These are phyloP conservation scores for Ganaspis sp. DNA, from an alignment of 1,140 invertebrate species.

Conservation along the genomic window DNA sequence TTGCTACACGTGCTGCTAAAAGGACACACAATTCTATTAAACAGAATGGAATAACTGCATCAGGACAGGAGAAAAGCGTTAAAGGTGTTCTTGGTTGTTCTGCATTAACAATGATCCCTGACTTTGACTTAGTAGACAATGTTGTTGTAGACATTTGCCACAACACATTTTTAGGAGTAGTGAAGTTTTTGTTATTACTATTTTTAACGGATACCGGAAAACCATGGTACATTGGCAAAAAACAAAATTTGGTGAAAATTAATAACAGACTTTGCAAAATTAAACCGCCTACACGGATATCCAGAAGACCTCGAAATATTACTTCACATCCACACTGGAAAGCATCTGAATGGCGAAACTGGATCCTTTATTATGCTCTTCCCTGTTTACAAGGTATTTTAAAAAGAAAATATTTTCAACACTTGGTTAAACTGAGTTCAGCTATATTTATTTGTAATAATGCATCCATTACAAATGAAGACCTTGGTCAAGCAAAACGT, in stretches of 20 bases:
- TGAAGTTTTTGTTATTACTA: not conserved
- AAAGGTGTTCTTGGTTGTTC: conserved; percentile 33
- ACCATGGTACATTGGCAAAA: not conserved
- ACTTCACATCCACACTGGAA: not conserved
- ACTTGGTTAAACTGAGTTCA: not conserved
- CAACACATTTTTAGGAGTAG: not conserved
- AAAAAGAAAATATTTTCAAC: not conserved
- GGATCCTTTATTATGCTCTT: not conserved
- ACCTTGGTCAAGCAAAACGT: no score
- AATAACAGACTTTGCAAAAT: not conserved
- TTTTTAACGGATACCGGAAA: not conserved
- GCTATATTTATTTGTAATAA: not conserved
- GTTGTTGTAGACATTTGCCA: not conserved
- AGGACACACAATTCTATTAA: no score
- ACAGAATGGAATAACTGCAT: conserved; percentile 1
- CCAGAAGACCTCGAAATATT: not conserved
- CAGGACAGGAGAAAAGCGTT: not conserved
- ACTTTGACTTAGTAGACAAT: no score
- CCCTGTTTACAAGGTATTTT: not conserved
- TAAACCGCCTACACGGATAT: not conserved
- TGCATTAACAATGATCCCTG: no score
- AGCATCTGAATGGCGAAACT: conserved; percentile 15
- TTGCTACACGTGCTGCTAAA: no score
- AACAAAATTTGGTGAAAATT: conserved; percentile 15
- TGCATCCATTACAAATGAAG: not conserved